Evolutionary conservation across 2,888 invertebrate genomes (phyloP).

Genomic region (Seira sanloemensis): DNA sequence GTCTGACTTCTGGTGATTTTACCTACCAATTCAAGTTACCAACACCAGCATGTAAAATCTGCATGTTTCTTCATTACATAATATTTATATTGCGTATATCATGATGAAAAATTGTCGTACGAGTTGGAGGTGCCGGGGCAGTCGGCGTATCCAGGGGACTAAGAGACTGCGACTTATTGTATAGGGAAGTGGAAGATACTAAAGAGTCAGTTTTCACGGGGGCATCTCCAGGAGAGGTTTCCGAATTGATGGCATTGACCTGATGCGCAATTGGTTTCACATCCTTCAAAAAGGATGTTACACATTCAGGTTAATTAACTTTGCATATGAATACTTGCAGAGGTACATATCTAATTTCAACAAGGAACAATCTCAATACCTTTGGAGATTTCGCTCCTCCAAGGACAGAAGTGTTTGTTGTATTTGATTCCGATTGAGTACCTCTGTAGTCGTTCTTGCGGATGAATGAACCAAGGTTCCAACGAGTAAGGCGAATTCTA

Average conservation of each 20-base stretch:
- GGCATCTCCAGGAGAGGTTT: slow-evolving; percentile 62
- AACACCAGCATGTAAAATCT: not conserved
- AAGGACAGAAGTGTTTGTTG: slow-evolving; percentile 41
- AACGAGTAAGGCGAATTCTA: slow-evolving; percentile 70
- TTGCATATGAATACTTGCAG: not conserved
- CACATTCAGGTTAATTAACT: not conserved
- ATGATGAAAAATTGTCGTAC: slow-evolving; percentile 22
- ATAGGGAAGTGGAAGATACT: slow-evolving; percentile 70
- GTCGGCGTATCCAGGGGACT: slow-evolving; percentile 65
- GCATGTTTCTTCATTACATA: no score
- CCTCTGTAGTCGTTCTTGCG: slow-evolving; percentile 55
- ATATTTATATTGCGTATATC: not conserved
- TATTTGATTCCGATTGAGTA: slow-evolving; percentile 25
- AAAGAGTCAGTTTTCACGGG: slow-evolving; percentile 66
- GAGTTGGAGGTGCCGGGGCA: slow-evolving; percentile 30
- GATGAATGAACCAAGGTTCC: slow-evolving; percentile 68
- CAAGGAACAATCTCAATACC: slow-evolving; percentile 37
- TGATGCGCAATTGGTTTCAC: slow-evolving; percentile 63
- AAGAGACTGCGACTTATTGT: slow-evolving; percentile 66
- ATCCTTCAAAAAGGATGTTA: slow-evolving; percentile 54
- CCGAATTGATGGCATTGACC: slow-evolving; percentile 62
- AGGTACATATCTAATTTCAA: not conserved
- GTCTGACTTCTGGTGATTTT: slow-evolving; percentile 53
- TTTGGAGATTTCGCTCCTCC: slow-evolving; percentile 67
- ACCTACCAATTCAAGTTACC: slow-evolving; percentile 1